Base-by-base conservation (phyloP, 92 coral and sea anemone genomes). In the Porites cylindrica region DNA sequence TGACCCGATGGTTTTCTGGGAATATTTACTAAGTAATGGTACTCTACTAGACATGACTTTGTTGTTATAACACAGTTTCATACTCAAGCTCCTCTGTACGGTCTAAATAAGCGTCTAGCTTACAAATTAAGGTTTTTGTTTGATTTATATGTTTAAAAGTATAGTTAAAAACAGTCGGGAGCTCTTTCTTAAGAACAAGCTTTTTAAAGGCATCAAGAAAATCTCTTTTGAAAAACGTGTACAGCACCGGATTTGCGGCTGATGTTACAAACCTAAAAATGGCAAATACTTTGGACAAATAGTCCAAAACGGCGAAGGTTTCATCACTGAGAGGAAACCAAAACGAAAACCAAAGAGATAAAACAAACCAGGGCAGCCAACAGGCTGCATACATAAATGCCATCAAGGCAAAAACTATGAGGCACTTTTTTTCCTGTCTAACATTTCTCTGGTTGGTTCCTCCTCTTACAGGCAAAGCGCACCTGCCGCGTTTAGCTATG, bases 361-460 rank as follows among this genome's bases (percentile, higher is more conserved):
- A 54, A 6, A 88, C 78, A 70, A 92, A 92, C 89, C 87, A 92
- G 1, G 95, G 95, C 5, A 92, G 68, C 95, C 95, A 92, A 43
- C 95, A 92, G n/a, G 91, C 56, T 13, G 82, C 85, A 23, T 83
- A 92, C 68, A 92, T 63, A 12, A 68, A 8, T 11, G 95, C 91
- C 93, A 92, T 90, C 26, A 89, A 50, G 14, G 83, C 95, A 51
- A 92, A 90, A 24, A 92, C 65, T 62, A 87, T 72, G 18, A 88
- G 69, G 47, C 92, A 88, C 69, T 88, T 88, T 26, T 63, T 66
- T 0, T 88, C 92, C 18, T 83, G 77, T 17, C 51, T 85, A 10
- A 70, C 83, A 58, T 77, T 85, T n/a, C 77, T 58, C 16, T 43
- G 77, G 24, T 54, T 10, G 13, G 61, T 19, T 12, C 58, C 77